A percentile compares a stretch with the other conserved stretches of the same genome.
phyloP scores from a whole-genome alignment of 2,888 invertebrate species.

The Terebella lapidaria region DNA sequence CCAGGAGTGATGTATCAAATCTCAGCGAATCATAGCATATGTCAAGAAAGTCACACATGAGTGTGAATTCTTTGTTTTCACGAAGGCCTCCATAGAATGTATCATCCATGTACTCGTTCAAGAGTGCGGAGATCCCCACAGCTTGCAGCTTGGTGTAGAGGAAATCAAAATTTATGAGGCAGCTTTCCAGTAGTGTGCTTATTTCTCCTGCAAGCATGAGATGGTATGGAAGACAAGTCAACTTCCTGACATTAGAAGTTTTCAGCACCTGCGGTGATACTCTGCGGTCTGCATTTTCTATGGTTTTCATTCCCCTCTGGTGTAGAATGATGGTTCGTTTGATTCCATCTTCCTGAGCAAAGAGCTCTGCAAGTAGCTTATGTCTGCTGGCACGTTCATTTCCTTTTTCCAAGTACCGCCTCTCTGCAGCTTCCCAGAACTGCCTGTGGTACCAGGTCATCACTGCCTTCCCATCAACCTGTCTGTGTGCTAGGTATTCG shows the following conservation, averaged over 20 bases:
- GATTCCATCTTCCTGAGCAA: constrained; percentile 15
- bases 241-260: constrained; percentile 20
- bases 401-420: constrained; percentile 7
- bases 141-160: constrained; percentile 15
- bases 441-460: constrained; percentile 39
- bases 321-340: constrained; percentile 19
- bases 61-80: background rate
- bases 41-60: constrained; percentile 18
- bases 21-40: constrained; percentile 16
- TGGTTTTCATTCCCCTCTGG: constrained; percentile 16
- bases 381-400: constrained; percentile 7
- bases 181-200: constrained; percentile 7
- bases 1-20: constrained; percentile 16
- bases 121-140: constrained; percentile 8
- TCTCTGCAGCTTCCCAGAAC: constrained; percentile 31
- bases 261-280: constrained; percentile 18
- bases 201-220: constrained; percentile 12
- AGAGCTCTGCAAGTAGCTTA: constrained; percentile 18
- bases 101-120: constrained; percentile 9
- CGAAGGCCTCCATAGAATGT: background rate
- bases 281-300: constrained; percentile 23
- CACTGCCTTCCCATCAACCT: constrained; percentile 35
- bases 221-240: constrained; percentile 23
- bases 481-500: constrained; percentile 30
- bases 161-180: constrained; percentile 20